Evolutionary conservation across 2,888 invertebrate genomes (phyloP).

Genomic region (Dorcus parallelipipedus): DNA sequence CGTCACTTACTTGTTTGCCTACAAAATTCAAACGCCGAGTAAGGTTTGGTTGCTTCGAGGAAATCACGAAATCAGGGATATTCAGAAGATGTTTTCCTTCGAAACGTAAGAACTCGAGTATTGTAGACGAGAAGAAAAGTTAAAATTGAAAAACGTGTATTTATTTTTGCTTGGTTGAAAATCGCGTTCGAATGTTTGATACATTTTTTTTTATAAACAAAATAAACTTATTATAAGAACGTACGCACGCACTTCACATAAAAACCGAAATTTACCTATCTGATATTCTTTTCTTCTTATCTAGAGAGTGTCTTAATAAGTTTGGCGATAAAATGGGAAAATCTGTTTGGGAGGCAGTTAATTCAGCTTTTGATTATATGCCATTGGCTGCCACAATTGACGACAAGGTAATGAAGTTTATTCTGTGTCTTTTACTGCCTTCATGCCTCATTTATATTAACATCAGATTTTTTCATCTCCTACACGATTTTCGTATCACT

Average conservation of each 20-base stretch:
- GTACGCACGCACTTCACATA: no score
- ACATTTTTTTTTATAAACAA: no score
- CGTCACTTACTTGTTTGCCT: conserved; percentile 65
- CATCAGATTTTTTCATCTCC: no score
- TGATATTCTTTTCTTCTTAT: no score
- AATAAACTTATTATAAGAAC: no score
- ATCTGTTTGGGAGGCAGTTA: conserved; percentile 67
- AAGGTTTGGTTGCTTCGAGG: conserved; percentile 66
- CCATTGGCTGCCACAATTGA: conserved; percentile 74
- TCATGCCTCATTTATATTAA: no score
- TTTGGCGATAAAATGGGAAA: conserved; percentile 63
- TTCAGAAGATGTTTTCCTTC: conserved; percentile 73
- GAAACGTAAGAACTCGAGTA: conserved; percentile 51
- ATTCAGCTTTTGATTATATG: conserved; percentile 67
- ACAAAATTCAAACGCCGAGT: conserved; percentile 64
- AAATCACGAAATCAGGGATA: conserved; percentile 72
- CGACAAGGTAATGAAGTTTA: conserved; percentile 52
- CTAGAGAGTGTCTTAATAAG: conserved; percentile 65
- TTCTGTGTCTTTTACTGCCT: not conserved
- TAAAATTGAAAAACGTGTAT: not conserved
- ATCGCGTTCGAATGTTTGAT: no score
- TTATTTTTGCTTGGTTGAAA: not conserved
- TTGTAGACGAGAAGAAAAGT: not conserved
- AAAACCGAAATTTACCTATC: not conserved
- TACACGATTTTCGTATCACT: no score